Conservation (phyloP, 2,888 invertebrate genomes). For the Drosophila mimetica region DNA sequence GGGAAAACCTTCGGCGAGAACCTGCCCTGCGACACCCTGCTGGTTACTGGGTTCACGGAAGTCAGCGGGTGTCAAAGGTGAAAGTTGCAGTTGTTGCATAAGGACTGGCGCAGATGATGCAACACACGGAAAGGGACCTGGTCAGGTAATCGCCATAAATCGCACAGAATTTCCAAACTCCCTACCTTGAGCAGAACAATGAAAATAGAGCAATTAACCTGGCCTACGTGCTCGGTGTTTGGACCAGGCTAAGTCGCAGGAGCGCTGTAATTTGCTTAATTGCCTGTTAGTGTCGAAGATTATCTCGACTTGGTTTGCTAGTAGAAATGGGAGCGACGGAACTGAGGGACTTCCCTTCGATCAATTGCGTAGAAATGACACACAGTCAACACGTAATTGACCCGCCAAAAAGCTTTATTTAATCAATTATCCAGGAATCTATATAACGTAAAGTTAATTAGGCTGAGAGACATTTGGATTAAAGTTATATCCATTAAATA, state of each 20-base stretch:
- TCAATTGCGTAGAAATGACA: conserved; percentile 30
- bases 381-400: conserved; percentile 60
- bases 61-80: conserved; percentile 53
- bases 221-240: conserved; percentile 60
- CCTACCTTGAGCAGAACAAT: conserved; percentile 10
- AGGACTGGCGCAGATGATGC: conserved; percentile 38
- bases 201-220: conserved; percentile 75
- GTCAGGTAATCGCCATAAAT: conserved; percentile 35
- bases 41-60: conserved; percentile 8
- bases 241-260: conserved; percentile 22
- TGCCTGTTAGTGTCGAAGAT: conserved; percentile 67
- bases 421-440: conserved; percentile 59
- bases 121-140: conserved; percentile 15
- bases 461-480: neutral
- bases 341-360: conserved; percentile 16
- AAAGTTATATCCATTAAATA: neutral
- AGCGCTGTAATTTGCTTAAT: conserved; percentile 53
- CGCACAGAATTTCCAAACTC: conserved; percentile 6
- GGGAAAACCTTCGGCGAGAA: conserved; percentile 35
- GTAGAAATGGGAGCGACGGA: conserved; percentile 1
- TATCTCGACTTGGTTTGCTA: conserved; percentile 47
- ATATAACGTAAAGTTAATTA: conserved; percentile 1
- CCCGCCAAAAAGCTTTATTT: conserved; percentile 41
- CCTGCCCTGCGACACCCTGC: conserved; percentile 33
- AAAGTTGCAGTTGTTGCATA: conserved; percentile 69